Base-by-base conservation (phyloP, 2,888 invertebrate genomes). In the Lycaena phlaeas region DNA sequence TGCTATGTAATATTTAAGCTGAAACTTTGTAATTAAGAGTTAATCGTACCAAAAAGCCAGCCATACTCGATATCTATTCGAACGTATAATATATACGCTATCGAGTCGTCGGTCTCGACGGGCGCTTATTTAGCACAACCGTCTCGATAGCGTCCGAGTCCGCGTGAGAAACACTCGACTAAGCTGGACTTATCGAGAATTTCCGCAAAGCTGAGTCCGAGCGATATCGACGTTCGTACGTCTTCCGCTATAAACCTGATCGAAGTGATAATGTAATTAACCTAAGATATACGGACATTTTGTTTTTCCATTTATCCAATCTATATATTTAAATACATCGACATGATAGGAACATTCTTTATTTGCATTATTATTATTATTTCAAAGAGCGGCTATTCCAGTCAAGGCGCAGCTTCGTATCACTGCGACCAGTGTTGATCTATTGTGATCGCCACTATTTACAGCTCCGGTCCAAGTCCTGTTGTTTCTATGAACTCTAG, bases 151-250 rank as follows among this genome's bases (percentile, higher is more conserved):
- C 45, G 40, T 29, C 39, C 42, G 40, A 36, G 42, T 42, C 44
- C 31, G 27, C 41, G 36, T 44, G 37, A 38, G 42, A 40, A 40
- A 42, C 37, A 40, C 39, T 18, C 36, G 42, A 45, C 42, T 44
- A 40, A 40, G 42, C 41, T 37, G 31, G 34, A 38, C 42, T 49
- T 42, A 41, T 44, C 40, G 37, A 41, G 46, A 43, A 46, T 46
- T 45, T 50, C 44, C 34, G 25, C 31, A 22, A 26, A 38, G 38
- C 38, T 27, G 38, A 40, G 29, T 34, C 43, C 43, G 42, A 43
- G 40, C 42, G 31, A 41, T 42, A 36, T 38, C 30, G 43, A 40
- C 39, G 38, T 41, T 18, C 3, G 18, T 22, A 34, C 18, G 18
- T 34, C 7, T 34, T 18, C 34, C 17, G 17, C 18, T 12, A 31